These are phyloP conservation scores for Timema cristinae DNA, from an alignment of 2,888 invertebrate species.

Conservation along the genomic window DNA sequence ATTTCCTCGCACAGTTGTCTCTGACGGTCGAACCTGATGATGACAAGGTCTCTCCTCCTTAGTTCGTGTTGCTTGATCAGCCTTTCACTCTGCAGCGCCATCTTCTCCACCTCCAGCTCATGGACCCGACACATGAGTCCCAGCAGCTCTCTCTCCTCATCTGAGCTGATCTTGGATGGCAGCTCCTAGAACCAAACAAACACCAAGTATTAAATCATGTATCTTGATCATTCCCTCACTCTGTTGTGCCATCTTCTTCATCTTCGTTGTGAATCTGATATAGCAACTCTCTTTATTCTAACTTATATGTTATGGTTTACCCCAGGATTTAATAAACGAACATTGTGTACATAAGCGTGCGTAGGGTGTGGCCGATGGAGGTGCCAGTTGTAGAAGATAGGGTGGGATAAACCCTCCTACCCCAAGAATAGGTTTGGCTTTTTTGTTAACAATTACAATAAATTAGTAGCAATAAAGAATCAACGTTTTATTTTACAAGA, in stretches of 20 bases:
- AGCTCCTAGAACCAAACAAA: constrained; percentile 58
- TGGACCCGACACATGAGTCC: constrained; percentile 87
- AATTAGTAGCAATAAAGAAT: no score
- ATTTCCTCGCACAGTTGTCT: constrained; percentile 86
- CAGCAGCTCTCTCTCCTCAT: constrained; percentile 85
- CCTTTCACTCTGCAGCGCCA: constrained; percentile 83
- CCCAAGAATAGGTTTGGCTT: background rate
- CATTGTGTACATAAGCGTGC: no score
- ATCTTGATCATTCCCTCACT: no score
- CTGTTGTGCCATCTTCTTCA: no score
- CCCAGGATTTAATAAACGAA: no score
- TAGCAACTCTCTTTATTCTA: no score
- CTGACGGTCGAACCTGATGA: constrained; percentile 79
- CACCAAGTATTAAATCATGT: background rate
- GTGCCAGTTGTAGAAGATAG: no score
- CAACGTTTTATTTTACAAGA: no score
- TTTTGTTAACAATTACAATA: background rate
- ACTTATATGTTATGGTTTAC: no score
- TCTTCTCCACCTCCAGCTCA: constrained; percentile 90
- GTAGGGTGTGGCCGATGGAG: no score
- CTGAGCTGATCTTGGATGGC: constrained; percentile 77
- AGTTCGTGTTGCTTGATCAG: constrained; percentile 83
- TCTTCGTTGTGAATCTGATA: background rate
- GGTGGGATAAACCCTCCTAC: no score
- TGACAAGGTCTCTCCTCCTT: constrained; percentile 74